These are phyloP conservation scores for Tachystola acroxantha DNA, from an alignment of 2,888 invertebrate genomes.

Conservation along the genomic window DNA sequence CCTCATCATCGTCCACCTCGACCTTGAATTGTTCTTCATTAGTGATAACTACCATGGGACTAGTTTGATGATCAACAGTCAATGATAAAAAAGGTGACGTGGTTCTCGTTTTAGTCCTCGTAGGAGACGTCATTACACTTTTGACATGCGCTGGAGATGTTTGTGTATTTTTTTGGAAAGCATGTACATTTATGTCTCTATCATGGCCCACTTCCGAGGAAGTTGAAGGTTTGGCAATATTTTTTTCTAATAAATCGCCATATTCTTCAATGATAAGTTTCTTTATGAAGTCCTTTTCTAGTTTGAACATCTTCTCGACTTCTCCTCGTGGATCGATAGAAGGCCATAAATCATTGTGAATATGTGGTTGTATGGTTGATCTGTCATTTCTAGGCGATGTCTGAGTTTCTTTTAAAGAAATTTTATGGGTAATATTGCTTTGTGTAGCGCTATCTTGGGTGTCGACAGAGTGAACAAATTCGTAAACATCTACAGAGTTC, in stretches of 20 bases:
- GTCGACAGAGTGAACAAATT: constrained; percentile 60
- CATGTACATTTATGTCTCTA: constrained; percentile 34
- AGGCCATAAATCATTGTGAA: constrained; percentile 61
- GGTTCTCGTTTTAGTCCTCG: constrained; percentile 56
- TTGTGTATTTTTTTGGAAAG: constrained; percentile 63
- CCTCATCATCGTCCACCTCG: constrained; percentile 36
- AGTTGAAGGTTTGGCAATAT: constrained; percentile 53
- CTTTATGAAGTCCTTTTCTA: constrained; percentile 68
- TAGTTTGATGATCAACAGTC: constrained; percentile 54
- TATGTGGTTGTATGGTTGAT: constrained; percentile 43
- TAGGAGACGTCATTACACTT: constrained; percentile 68
- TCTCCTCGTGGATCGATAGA: constrained; percentile 51
- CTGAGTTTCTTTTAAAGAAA: constrained; percentile 64
- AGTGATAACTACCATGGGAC: constrained; percentile 41
- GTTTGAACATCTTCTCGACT: constrained; percentile 54
- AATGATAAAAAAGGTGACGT: constrained; percentile 56
- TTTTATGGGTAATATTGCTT: constrained; percentile 44
- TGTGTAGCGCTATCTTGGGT: constrained; percentile 66
- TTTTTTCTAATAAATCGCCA: constrained; percentile 56
- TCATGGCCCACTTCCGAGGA: constrained; percentile 35
- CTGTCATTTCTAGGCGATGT: constrained; percentile 54
- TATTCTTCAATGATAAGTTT: constrained; percentile 63
- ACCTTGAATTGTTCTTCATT: constrained; percentile 32
- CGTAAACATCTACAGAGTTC: constrained; percentile 59
- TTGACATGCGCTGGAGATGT: constrained; percentile 66